Percentiles rank a stretch among this genome's conserved stretches.
Conservation (phyloP, 2,888 invertebrate species). For the Tetropium fuscum region DNA sequence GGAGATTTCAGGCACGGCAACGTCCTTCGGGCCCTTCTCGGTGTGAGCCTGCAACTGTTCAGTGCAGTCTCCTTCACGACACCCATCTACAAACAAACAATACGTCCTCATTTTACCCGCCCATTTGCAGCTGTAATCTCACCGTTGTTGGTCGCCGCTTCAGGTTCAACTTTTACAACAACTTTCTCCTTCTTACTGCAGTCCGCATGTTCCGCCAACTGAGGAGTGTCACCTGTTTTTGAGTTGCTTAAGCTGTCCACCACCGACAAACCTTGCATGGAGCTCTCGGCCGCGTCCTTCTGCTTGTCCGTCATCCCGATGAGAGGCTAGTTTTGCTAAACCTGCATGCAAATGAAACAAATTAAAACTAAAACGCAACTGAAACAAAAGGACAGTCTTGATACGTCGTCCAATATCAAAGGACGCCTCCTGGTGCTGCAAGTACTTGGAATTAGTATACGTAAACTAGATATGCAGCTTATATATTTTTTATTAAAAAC, state of each 20-base stretch:
- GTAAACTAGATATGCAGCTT: too few species aligned
- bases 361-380: slow-evolving; percentile 10
- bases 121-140: neutral
- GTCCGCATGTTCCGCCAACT: neutral
- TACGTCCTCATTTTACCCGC: neutral
- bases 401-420: too few species aligned
- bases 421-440: too few species aligned
- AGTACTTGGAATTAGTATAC: too few species aligned
- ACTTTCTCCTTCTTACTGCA: neutral
- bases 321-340: neutral
- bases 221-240: neutral
- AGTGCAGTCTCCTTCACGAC: neutral
- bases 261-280: slow-evolving; percentile 3
- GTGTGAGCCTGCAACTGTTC: neutral
- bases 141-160: neutral
- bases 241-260: slow-evolving; percentile 4
- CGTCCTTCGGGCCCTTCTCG: neutral
- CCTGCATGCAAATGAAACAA: slow-evolving; percentile 21
- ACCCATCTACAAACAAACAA: slow-evolving; percentile 20
- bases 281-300: neutral
- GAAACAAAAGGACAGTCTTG: too few species aligned
- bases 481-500: too few species aligned
- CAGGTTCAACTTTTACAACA: slow-evolving; percentile 2
- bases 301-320: slow-evolving; percentile 1
- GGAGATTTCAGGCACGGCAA: neutral